phyloP scores from a whole-genome alignment of 2,888 invertebrate species.

The Lasioglossum villosulum region DNA sequence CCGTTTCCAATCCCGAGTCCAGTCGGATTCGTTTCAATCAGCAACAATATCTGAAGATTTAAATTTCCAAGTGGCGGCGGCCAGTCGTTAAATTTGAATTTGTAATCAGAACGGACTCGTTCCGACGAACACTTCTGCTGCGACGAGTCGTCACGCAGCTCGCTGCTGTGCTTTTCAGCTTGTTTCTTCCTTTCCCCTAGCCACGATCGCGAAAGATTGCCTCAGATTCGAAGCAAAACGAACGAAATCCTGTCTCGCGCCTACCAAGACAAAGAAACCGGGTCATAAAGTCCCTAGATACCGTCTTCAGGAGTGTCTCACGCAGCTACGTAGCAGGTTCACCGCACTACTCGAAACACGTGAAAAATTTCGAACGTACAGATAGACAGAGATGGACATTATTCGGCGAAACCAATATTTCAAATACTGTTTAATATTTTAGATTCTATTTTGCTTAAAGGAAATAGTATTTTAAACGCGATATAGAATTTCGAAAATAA shows the following conservation, averaged over 20 bases:
- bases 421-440: too few species aligned
- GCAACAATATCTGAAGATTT: conserved; percentile 54
- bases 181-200: background rate
- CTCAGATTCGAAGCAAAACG: background rate
- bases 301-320: background rate
- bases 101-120: conserved; percentile 54
- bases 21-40: conserved; percentile 51
- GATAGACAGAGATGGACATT: too few species aligned
- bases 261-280: background rate
- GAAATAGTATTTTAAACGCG: too few species aligned
- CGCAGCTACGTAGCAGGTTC: background rate
- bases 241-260: background rate
- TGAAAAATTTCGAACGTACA: background rate
- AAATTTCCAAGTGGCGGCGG: conserved; percentile 58
- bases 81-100: conserved; percentile 63
- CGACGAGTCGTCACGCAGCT: conserved; percentile 15
- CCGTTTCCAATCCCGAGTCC: conserved; percentile 35
- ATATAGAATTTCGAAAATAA: too few species aligned
- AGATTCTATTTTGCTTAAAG: too few species aligned
- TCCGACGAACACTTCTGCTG: conserved; percentile 3
- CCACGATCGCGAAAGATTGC: conserved; percentile 1
- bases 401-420: too few species aligned
- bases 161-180: background rate
- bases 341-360: background rate
- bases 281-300: background rate